phyloP scores from a whole-genome alignment of 2,797 vertebrate genomes.

The Gobionotothen gibberifrons region DNA sequence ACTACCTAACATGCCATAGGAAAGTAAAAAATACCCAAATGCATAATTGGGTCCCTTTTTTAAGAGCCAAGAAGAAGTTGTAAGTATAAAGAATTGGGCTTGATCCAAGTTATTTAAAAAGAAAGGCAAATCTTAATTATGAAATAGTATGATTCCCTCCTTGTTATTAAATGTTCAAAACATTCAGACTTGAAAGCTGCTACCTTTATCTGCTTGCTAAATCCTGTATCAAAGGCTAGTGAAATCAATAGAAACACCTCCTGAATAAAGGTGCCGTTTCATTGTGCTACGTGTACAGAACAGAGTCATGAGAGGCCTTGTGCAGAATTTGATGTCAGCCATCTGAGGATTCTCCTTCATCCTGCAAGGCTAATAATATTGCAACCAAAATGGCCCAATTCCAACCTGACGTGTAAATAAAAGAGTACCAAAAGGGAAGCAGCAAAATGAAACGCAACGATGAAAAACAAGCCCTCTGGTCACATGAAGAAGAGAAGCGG shows the following conservation, averaged over 20 bases:
- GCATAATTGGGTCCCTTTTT: too few relatives aligned
- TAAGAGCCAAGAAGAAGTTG: not conserved
- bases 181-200: slow-evolving; percentile 3
- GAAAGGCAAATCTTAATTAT: not conserved
- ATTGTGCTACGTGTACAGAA: slow-evolving; percentile 13
- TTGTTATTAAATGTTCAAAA: slow-evolving; percentile 11
- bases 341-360: slow-evolving; percentile 28
- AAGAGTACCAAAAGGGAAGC: slow-evolving; percentile 41
- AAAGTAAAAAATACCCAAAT: too few relatives aligned
- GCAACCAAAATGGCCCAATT: slow-evolving; percentile 43
- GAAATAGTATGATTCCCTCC: not conserved
- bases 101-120: not conserved
- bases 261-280: slow-evolving; percentile 17
- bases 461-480: slow-evolving; percentile 53
- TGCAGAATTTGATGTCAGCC: slow-evolving; percentile 29
- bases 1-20: too few relatives aligned
- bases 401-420: slow-evolving; percentile 54
- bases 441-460: slow-evolving; percentile 38
- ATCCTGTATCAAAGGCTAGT: slow-evolving; percentile 10
- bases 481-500: slow-evolving; percentile 29
- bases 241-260: slow-evolving; percentile 17
- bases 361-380: slow-evolving; percentile 15
- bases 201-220: slow-evolving; percentile 9
- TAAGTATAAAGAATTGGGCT: not conserved
- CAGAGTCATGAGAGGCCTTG: slow-evolving; percentile 5